These are phyloP conservation scores for Drosophila bunnanda DNA, from an alignment of 2,888 invertebrate species.

Conservation along the genomic window DNA sequence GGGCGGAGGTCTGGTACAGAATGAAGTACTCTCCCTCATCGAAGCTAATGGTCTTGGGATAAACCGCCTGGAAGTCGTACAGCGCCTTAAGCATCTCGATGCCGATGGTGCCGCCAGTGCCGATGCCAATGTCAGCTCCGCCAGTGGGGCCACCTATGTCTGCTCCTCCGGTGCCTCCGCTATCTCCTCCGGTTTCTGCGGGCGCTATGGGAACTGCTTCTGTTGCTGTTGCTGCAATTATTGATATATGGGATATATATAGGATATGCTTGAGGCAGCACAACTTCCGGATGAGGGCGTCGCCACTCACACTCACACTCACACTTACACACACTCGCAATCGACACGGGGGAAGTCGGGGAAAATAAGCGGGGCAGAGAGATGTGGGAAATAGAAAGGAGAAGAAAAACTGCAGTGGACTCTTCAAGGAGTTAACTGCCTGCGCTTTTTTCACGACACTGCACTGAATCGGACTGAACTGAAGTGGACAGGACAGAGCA, in stretches of 20 bases:
- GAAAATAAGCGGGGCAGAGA: constrained; percentile 1
- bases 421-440: constrained; percentile 66
- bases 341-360: constrained; percentile 18
- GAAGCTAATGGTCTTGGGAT: constrained; percentile 93
- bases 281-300: constrained; percentile 60
- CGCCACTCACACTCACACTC: constrained; percentile 45
- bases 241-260: constrained; percentile 2
- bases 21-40: constrained; percentile 92
- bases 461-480: constrained; percentile 3
- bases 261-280: background rate
- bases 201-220: constrained; percentile 50
- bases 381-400: background rate
- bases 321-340: constrained; percentile 21
- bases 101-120: constrained; percentile 51
- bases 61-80: constrained; percentile 93
- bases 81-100: constrained; percentile 93
- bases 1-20: constrained; percentile 91
- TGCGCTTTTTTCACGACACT: constrained; percentile 30
- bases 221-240: constrained; percentile 36
- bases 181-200: constrained; percentile 8
- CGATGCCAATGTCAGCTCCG: constrained; percentile 13
- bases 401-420: constrained; percentile 46
- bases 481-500: constrained; percentile 8
- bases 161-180: constrained; percentile 18
- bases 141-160: constrained; percentile 21